Percentiles rank a stretch among this genome's conserved stretches.
Conservation (phyloP, 2,888 invertebrate species). For the Apotomis turbidana region DNA sequence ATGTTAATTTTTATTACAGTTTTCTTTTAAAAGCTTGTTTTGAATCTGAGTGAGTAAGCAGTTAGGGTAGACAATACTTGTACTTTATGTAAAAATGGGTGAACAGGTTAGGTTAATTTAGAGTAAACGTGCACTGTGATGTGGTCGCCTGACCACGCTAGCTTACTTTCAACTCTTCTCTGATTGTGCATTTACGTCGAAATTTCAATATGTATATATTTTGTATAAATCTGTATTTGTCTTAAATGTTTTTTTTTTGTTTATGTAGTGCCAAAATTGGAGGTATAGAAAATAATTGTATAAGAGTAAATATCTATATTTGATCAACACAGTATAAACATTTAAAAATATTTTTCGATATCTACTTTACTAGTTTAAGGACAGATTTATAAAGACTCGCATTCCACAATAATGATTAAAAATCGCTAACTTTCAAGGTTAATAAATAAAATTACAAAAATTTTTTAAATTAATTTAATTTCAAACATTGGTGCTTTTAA, state of each 20-base stretch:
- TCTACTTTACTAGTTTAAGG: conserved; percentile 47
- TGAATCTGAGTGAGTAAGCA: conserved; percentile 16
- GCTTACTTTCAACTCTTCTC: conserved; percentile 37
- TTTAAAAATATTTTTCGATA: conserved; percentile 51
- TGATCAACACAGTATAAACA: conserved; percentile 47
- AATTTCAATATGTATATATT: conserved; percentile 46
- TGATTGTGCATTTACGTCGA: conserved; percentile 53
- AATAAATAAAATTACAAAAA: conserved; percentile 5
- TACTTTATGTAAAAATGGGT: conserved; percentile 52
- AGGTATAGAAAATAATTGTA: conserved; percentile 45
- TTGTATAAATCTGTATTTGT: conserved; percentile 37
- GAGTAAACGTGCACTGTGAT: conserved; percentile 43
- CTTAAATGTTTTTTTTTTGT: conserved; percentile 41
- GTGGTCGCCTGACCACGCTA: conserved; percentile 17
- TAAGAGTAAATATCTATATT: conserved; percentile 35
- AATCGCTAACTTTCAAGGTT: conserved; percentile 1
- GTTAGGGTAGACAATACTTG: conserved; percentile 47
- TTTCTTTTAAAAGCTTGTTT: conserved; percentile 29
- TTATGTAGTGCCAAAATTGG: conserved; percentile 50
- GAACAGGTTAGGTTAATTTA: conserved; percentile 54
- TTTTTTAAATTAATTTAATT: conserved; percentile 23
- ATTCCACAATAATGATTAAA: conserved; percentile 47
- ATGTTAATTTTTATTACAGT: conserved; percentile 20
- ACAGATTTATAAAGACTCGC: conserved; percentile 44
- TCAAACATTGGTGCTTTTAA: conserved; percentile 43